Conservation (phyloP, 2,797 vertebrate genomes). For the Sebastolobus altivelis region DNA sequence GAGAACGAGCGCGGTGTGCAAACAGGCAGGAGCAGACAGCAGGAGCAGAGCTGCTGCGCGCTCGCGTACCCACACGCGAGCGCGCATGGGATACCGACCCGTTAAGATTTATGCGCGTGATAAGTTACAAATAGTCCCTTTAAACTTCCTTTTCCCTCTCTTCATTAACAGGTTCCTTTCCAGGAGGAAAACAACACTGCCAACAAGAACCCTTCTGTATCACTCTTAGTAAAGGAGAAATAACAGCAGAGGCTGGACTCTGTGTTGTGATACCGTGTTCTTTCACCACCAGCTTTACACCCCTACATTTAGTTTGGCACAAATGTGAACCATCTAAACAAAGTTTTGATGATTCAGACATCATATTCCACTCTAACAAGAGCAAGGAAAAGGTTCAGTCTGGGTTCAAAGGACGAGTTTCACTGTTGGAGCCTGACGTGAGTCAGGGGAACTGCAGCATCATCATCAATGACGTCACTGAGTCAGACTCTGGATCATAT, state of each 20-base stretch:
- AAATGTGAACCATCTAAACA: neutral
- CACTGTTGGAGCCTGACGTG: conserved; percentile 36
- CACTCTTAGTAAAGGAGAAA: neutral
- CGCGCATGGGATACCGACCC: too few species aligned
- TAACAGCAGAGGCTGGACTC: conserved; percentile 61
- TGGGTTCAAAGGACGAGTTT: conserved; percentile 35
- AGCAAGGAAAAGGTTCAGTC: neutral
- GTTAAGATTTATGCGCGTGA: too few species aligned
- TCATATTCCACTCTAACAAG: conserved; percentile 23
- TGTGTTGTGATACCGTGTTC: conserved; percentile 61
- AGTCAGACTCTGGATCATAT: conserved; percentile 64
- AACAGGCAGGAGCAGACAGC: too few species aligned
- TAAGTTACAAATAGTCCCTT: too few species aligned
- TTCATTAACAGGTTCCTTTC: too few species aligned
- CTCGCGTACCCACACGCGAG: too few species aligned
- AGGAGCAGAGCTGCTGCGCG: too few species aligned
- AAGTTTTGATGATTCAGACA: rapidly evolving
- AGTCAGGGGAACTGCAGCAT: conserved; percentile 55
- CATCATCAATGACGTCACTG: conserved; percentile 49
- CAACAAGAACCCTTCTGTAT: neutral
- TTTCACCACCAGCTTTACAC: neutral
- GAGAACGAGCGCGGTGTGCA: too few species aligned
- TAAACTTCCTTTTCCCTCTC: too few species aligned
- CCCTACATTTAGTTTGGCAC: conserved; percentile 34
- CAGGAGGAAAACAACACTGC: too few species aligned